phyloP scores from a whole-genome alignment of 1,140 invertebrate genomes.

The Tachypleus tridentatus region DNA sequence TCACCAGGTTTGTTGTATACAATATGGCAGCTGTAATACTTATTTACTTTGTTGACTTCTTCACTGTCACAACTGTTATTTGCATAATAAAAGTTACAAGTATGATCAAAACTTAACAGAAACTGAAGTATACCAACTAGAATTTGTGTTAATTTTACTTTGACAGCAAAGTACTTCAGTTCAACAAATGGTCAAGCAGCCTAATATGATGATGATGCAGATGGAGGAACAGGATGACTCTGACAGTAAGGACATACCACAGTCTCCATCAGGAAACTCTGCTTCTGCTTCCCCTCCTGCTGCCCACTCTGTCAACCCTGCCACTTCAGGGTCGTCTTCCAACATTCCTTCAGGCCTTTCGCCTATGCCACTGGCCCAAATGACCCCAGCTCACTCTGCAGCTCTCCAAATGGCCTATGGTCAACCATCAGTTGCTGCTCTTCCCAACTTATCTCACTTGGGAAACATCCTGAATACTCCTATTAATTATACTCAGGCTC shows the following conservation, averaged over 20 bases:
- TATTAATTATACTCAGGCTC: slow-evolving; percentile 8
- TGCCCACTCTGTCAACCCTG: slow-evolving; percentile 9
- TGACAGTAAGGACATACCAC: slow-evolving; percentile 14
- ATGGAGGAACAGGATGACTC: slow-evolving; percentile 1
- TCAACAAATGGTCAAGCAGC: too few species aligned
- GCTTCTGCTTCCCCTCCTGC: slow-evolving; percentile 12
- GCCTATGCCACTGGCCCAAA: slow-evolving; percentile 17
- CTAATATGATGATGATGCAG: too few species aligned
- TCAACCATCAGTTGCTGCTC: slow-evolving; percentile 6
- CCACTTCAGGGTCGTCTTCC: slow-evolving; percentile 14
- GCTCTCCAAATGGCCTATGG: background rate
- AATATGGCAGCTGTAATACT: slow-evolving; percentile 10
- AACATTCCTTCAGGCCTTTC: slow-evolving; percentile 15
- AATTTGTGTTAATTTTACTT: slow-evolving; percentile 5
- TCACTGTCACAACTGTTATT: slow-evolving; percentile 9
- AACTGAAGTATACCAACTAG: background rate
- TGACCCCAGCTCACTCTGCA: slow-evolving; percentile 16
- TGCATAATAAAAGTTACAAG: slow-evolving; percentile 1
- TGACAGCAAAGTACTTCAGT: slow-evolving; percentile 4
- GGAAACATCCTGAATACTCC: slow-evolving; percentile 5
- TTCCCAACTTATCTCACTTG: slow-evolving; percentile 15
- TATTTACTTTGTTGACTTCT: slow-evolving; percentile 4
- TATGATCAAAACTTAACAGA: background rate
- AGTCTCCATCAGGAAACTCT: slow-evolving; percentile 10
- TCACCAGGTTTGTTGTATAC: slow-evolving; percentile 11